phyloP scores from a whole-genome alignment of 2,797 vertebrate genomes.

The Champsocephalus esox region DNA sequence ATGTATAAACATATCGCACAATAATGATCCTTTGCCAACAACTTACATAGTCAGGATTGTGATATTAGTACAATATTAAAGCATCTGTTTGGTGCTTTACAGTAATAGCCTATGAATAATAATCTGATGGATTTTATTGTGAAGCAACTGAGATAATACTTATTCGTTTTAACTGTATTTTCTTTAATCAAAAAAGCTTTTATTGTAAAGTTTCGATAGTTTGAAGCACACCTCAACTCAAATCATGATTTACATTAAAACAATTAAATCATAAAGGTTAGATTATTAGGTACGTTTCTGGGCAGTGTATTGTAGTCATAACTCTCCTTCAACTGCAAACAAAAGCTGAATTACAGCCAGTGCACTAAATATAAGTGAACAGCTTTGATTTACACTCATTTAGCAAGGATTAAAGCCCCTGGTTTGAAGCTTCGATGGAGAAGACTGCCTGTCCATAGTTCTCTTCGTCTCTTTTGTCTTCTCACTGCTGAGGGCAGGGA shows the following conservation, averaged over 20 bases:
- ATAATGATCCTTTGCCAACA: neutral
- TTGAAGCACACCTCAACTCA: neutral
- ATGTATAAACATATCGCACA: neutral
- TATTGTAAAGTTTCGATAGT: neutral
- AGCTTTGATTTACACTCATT: neutral
- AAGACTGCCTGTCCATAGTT: neutral
- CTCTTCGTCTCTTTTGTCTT: conserved; percentile 3
- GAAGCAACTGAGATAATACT: neutral
- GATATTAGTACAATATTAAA: neutral
- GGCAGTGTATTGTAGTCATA: neutral
- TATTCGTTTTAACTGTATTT: neutral
- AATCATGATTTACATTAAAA: neutral
- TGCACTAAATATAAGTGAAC: neutral
- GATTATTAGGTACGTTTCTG: neutral
- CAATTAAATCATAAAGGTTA: neutral
- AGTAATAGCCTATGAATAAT: neutral
- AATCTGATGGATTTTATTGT: neutral
- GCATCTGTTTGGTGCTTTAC: conserved; percentile 1
- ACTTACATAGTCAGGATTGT: neutral
- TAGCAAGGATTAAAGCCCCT: conserved; percentile 10
- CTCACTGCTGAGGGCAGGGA: conserved; percentile 19
- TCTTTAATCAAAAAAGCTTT: neutral
- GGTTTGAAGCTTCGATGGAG: conserved; percentile 19
- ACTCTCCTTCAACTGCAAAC: neutral
- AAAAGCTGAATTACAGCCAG: neutral